These are phyloP conservation scores for Lasiommata megera DNA, from an alignment of 2,888 invertebrate genomes.

Conservation along the genomic window DNA sequence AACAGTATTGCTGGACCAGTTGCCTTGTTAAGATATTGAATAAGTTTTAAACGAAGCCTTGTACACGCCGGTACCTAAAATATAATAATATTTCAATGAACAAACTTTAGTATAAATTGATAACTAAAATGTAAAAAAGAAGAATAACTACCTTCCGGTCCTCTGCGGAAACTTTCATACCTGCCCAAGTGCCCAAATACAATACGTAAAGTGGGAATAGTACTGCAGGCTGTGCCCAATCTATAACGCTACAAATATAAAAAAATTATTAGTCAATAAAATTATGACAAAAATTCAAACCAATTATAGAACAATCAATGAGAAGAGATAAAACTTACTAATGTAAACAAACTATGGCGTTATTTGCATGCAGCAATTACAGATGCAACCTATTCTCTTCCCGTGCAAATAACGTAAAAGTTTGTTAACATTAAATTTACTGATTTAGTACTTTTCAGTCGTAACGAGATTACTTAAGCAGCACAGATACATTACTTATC, in stretches of 20 bases:
- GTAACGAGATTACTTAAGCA: too few relatives aligned
- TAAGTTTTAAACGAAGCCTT: conserved; percentile 90
- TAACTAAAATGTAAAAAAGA: neutral
- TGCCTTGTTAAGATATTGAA: conserved; percentile 90
- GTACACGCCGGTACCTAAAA: conserved; percentile 87
- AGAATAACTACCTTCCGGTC: conserved; percentile 82
- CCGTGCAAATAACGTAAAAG: too few relatives aligned
- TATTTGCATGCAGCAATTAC: too few relatives aligned
- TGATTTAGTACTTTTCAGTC: too few relatives aligned
- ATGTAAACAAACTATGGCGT: too few relatives aligned
- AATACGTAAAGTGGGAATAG: conserved; percentile 89
- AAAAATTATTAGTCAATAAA: neutral
- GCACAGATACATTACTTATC: too few relatives aligned
- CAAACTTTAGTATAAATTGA: neutral
- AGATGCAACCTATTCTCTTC: too few relatives aligned
- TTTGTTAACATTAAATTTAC: too few relatives aligned
- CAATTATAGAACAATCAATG: too few relatives aligned
- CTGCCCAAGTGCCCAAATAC: conserved; percentile 86
- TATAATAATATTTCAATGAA: neutral
- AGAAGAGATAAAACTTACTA: too few relatives aligned
- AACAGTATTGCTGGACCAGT: conserved; percentile 87
- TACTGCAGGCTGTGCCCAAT: conserved; percentile 87
- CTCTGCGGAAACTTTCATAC: conserved; percentile 82
- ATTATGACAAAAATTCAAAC: too few relatives aligned
- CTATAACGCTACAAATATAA: conserved; percentile 82